These are phyloP conservation scores for Elephas maximus DNA, from an alignment of 2,113 vertebrate species.

Conservation along the genomic window DNA sequence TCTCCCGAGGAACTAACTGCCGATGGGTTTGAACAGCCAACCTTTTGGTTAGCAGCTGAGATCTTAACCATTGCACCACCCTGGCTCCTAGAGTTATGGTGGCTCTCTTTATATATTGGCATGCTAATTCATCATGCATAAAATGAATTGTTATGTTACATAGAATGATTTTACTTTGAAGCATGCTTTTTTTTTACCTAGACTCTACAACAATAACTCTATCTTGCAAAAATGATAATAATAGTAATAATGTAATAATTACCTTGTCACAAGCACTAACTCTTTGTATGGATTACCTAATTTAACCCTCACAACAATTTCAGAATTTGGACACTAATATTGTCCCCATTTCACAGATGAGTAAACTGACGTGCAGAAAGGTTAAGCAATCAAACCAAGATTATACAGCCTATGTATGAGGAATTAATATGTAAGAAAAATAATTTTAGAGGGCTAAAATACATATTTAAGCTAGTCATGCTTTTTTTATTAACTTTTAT, in stretches of 20 bases:
- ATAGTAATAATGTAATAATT: not conserved
- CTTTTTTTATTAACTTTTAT: not conserved
- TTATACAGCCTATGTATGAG: not conserved
- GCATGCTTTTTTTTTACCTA: not conserved
- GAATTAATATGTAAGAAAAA: not conserved
- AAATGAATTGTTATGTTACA: not conserved
- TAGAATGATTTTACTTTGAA: not conserved
- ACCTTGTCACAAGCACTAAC: not conserved
- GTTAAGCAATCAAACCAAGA: not conserved
- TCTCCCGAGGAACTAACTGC: no score
- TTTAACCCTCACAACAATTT: no score
- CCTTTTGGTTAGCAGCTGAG: no score
- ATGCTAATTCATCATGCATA: not conserved
- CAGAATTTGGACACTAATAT: no score
- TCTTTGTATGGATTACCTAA: not conserved
- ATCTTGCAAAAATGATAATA: not conserved
- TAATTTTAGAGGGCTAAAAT: not conserved
- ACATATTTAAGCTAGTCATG: not conserved
- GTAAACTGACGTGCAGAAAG: no score
- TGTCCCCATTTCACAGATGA: no score
- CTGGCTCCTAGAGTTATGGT: no score
- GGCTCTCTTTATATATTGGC: not conserved
- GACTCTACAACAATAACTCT: not conserved
- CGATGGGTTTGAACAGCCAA: no score
- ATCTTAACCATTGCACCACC: no score